Conservation (phyloP, 2,888 invertebrate genomes). For the Chesias legatella region DNA sequence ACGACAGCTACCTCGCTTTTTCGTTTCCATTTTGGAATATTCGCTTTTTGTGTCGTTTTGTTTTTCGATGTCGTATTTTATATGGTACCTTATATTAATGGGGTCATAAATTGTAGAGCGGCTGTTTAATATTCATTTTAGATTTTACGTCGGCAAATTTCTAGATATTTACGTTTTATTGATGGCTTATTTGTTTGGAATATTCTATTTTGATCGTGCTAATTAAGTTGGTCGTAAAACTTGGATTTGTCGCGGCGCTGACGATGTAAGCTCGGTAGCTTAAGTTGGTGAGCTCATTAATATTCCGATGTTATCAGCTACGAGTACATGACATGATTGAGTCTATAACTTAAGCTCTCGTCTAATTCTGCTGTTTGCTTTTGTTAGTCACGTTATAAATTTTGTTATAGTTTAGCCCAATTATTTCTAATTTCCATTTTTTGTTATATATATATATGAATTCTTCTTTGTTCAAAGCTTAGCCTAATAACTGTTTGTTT, state of each 20-base stretch:
- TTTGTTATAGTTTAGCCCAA: too few species aligned
- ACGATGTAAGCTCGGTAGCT: background rate
- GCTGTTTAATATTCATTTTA: conserved; percentile 24
- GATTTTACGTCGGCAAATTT: conserved; percentile 13
- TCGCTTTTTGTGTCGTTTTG: conserved; percentile 59
- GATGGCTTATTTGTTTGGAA: conserved; percentile 4
- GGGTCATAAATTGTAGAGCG: conserved; percentile 42
- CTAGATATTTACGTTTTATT: conserved; percentile 13
- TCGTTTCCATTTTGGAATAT: conserved; percentile 53
- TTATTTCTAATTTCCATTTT: too few species aligned
- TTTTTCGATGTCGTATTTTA: conserved; percentile 58
- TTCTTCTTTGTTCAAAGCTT: too few species aligned
- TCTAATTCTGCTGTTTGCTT: conserved; percentile 16
- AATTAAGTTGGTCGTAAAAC: conserved; percentile 8
- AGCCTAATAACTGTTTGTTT: too few species aligned
- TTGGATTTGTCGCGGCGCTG: background rate
- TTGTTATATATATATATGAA: too few species aligned
- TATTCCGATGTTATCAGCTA: conserved; percentile 23
- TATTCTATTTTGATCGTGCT: conserved; percentile 4
- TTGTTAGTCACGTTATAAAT: conserved; percentile 11
- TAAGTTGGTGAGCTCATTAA: conserved; percentile 9
- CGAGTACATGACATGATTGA: conserved; percentile 18
- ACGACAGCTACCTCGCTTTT: conserved; percentile 76
- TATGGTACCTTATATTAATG: conserved; percentile 51
- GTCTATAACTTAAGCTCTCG: conserved; percentile 13